These are phyloP conservation scores for Diadema setosum DNA, from an alignment of 35 echinoderm and acorn worm species.

Conservation along the genomic window DNA sequence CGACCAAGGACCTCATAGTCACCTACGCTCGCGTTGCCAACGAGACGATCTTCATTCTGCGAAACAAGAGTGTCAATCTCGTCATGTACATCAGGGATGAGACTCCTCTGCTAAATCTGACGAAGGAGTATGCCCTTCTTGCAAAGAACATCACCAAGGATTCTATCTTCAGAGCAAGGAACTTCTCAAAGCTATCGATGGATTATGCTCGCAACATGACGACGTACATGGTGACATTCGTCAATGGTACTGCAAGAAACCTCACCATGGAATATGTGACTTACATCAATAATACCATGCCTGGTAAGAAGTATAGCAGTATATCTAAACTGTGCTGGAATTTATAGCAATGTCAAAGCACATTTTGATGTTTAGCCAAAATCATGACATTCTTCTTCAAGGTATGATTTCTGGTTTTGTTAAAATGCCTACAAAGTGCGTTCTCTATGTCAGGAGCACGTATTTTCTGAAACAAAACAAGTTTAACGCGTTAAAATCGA, in stretches of 20 bases:
- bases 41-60: constrained; percentile 14
- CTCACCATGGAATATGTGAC: constrained; percentile 4
- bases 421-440: too few species aligned
- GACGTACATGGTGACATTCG: not conserved
- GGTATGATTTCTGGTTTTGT: too few species aligned
- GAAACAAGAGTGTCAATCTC: not conserved
- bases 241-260: not conserved
- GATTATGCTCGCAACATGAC: not conserved
- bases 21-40: not conserved
- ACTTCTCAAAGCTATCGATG: not conserved
- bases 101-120: constrained; percentile 16
- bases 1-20: constrained; percentile 22
- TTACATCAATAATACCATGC: constrained; percentile 53
- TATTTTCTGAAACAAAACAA: too few species aligned
- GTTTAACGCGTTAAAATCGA: too few species aligned
- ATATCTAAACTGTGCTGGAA: too few species aligned
- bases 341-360: too few species aligned
- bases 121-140: constrained; percentile 26
- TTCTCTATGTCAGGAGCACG: too few species aligned
- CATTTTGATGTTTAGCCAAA: too few species aligned
- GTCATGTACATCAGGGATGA: constrained; percentile 3
- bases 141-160: constrained; percentile 28
- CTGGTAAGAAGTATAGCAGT: constrained; percentile 46
- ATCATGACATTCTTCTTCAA: too few species aligned
- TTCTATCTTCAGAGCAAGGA: not conserved